Conservation (phyloP, 2,113 vertebrate genomes). For the Prionailurus bengalensis region DNA sequence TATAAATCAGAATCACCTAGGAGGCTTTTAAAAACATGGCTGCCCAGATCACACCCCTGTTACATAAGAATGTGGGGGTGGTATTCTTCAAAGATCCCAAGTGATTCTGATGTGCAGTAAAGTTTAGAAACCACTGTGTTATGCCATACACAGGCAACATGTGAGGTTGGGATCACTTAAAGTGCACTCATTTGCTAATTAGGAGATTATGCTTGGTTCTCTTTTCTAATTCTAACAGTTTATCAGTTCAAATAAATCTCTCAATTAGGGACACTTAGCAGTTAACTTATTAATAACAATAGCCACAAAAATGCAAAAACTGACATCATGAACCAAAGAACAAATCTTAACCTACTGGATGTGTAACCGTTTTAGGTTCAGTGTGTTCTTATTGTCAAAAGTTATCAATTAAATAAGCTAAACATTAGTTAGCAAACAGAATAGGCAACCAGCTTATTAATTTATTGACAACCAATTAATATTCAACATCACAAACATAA, state of each 20-base stretch:
- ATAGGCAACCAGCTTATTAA: not conserved
- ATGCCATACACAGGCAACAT: not conserved
- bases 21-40: not conserved
- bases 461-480: not conserved
- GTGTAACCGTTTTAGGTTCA: not conserved
- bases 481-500: not conserved
- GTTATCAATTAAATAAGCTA: slow-evolving; percentile 8
- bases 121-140: not conserved
- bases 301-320: not conserved
- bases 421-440: not conserved
- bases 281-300: slow-evolving; percentile 32
- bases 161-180: not conserved
- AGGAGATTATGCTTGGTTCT: not conserved
- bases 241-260: slow-evolving; percentile 27
- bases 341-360: not conserved
- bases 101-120: not conserved
- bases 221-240: slow-evolving; percentile 7
- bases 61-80: not conserved
- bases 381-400: not conserved
- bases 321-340: not conserved
- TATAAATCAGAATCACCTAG: not conserved
- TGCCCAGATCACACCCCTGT: not conserved
- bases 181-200: not conserved
- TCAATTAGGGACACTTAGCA: slow-evolving; percentile 28
- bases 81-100: not conserved